Base-by-base conservation (phyloP, 1,140 invertebrate genomes). In the Drosophila teissieri region DNA sequence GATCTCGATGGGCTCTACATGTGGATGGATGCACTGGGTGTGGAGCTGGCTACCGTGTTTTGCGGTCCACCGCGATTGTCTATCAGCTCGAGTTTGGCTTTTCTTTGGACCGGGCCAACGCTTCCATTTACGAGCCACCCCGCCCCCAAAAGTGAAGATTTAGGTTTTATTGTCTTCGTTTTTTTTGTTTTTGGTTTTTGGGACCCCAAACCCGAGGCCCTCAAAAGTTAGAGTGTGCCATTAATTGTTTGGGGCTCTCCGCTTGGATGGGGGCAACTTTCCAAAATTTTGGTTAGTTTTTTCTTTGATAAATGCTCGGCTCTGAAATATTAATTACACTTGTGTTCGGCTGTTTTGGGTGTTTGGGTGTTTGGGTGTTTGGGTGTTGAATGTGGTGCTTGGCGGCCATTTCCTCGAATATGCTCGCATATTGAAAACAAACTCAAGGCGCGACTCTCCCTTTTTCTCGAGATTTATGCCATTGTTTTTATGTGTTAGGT, bases 311-410 rank as follows among this genome's bases (percentile, higher is more conserved):
- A 86, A 86, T 86, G 83, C 75, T 73, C 58, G 53, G 75, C 78
- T 86, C 65, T 73, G 79, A 86, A 86, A 86, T 88, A 86, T 86
- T 86, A 86, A 86, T 86, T 86, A 89, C 84, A 86, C 83, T 86
- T 78, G 76, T 67, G 65, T 48, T 63, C 22, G 70, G 19, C 1
- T 19, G 1, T 19, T 52, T 65, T 22, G 82, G 78, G 78, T 82
- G 82, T 81, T 86, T 22, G 82, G 78, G 76, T 67, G 65, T 48
- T 63, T 17, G 70, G 19, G 19, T 19, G 1, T 19, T 52, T 65
- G 82, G 78, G 78, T 82, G 82, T 81, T 86, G 82, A 81, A 69
- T 86, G 70, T 78, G 70, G 67, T 78, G 70, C 44, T 84, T 61
- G 42, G 57, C 58, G 67, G 75, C 61, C 48, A 49, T 83, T 61